phyloP scores from a whole-genome alignment of 2,888 invertebrate species.

The Phoronis australis region DNA sequence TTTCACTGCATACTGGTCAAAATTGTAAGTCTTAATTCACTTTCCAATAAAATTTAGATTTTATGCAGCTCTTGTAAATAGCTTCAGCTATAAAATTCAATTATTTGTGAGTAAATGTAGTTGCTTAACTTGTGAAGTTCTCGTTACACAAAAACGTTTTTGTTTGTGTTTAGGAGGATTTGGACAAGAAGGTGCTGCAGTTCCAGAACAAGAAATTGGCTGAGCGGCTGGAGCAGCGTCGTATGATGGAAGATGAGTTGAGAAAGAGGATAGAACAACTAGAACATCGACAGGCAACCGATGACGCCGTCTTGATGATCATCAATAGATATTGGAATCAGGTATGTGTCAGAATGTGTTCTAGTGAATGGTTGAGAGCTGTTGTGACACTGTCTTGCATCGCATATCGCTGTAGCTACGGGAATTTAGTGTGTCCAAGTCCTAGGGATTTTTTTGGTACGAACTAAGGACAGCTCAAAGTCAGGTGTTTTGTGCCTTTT shows the following conservation, averaged over 20 bases:
- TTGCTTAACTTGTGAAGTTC: too few relatives aligned
- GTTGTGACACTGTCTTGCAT: too few relatives aligned
- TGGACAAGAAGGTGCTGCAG: conserved; percentile 93
- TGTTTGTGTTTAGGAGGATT: conserved; percentile 78
- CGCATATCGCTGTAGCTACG: neutral
- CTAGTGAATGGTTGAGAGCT: neutral
- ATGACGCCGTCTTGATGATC: conserved; percentile 95
- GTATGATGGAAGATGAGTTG: conserved; percentile 46
- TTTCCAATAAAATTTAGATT: too few relatives aligned
- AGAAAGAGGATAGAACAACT: conserved; percentile 61
- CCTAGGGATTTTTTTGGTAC: neutral
- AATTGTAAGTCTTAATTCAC: too few relatives aligned
- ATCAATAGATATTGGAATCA: conserved; percentile 71
- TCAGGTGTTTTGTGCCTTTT: too few relatives aligned
- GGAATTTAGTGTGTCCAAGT: neutral
- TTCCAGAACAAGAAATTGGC: conserved; percentile 96
- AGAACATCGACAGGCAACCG: conserved; percentile 82
- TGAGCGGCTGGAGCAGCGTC: conserved; percentile 51
- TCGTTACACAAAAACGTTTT: too few relatives aligned
- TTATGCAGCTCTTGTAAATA: too few relatives aligned
- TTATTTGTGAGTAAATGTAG: too few relatives aligned
- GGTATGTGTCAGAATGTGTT: conserved; percentile 22
- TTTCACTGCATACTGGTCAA: too few relatives aligned
- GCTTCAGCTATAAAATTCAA: too few relatives aligned
- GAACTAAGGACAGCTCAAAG: too few relatives aligned